Base-by-base conservation (phyloP, 2,888 invertebrate genomes). In the Torymus auratus region DNA sequence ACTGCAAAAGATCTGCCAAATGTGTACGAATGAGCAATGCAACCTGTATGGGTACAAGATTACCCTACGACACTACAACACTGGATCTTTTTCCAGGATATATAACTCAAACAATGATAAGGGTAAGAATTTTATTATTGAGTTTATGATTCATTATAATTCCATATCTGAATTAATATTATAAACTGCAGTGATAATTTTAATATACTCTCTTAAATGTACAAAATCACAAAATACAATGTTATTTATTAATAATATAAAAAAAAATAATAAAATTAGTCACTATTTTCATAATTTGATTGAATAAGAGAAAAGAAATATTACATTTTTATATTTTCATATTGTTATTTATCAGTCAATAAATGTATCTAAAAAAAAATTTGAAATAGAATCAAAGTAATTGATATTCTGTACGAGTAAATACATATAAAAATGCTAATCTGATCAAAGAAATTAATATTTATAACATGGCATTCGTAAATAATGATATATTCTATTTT, bases 61-160 rank as follows among this genome's bases (percentile, higher is more conserved):
- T 97, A 77, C 95, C 96, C 0, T 97, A 97, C 88, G 91, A 93
- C 4, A 93, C 93, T 75, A 97, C 97, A 0, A 96, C 96, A 64
- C 92, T 96, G 28, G 94, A 95, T 86, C 92, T 97, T 17, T 95
- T 92, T 82, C 91, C 96, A 0, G 95, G 95, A 87, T 93, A 94
- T 76, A 92, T 92, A 67, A 94, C 92, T 55, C 95, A 96, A 86
- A 93, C 94, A 41, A 86, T 84, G 72, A 85, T 86, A 74, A 83
- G 82, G 80, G 86, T 86, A 83, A 69, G 13, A 88, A 7, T 41
- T 41, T 41, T 7, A 41, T 7, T 4, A 7, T 41, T 7, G 28
- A 28, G 5, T 41, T 41, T 41, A 41, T 10, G 7, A 41, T 41
- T 41, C 7, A 41, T 41, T 41, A 41, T 73, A 11, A 65, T 41